These are phyloP conservation scores for Sesia apiformis DNA, from an alignment of 2,888 invertebrate species.

Conservation along the genomic window DNA sequence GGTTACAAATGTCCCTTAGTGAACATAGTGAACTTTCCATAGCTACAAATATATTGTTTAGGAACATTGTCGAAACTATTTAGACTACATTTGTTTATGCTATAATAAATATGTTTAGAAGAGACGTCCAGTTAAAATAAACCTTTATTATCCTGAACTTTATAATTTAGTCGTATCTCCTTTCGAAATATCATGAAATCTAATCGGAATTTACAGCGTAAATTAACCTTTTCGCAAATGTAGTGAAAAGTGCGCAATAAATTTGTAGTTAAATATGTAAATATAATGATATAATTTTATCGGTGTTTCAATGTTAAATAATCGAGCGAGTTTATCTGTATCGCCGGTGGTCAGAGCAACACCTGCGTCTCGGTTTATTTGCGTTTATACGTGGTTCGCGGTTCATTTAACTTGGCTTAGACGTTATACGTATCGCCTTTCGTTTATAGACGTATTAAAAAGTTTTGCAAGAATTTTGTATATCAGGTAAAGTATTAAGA, in stretches of 20 bases:
- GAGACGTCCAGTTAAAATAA: no score
- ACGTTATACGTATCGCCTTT: background rate
- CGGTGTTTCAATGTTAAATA: background rate
- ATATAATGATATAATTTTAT: background rate
- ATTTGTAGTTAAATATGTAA: background rate
- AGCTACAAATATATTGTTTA: no score
- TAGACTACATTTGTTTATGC: no score
- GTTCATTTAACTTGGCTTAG: background rate
- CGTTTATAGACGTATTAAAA: background rate
- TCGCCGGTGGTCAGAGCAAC: constrained; percentile 8
- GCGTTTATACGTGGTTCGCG: constrained; percentile 17
- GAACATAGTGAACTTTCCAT: no score
- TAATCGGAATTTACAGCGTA: background rate
- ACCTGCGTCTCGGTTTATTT: constrained; percentile 44
- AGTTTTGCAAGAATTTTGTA: no score
- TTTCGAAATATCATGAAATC: no score
- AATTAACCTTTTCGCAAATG: background rate
- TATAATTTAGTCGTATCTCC: no score
- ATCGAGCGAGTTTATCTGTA: background rate
- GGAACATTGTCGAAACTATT: no score
- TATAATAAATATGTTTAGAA: no score
- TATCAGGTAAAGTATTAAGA: no score
- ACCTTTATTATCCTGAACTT: no score
- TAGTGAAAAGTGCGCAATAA: background rate
- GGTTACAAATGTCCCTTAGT: no score